Evolutionary conservation across 2,113 vertebrate genomes (phyloP).

Genomic region (Scomber scombrus): DNA sequence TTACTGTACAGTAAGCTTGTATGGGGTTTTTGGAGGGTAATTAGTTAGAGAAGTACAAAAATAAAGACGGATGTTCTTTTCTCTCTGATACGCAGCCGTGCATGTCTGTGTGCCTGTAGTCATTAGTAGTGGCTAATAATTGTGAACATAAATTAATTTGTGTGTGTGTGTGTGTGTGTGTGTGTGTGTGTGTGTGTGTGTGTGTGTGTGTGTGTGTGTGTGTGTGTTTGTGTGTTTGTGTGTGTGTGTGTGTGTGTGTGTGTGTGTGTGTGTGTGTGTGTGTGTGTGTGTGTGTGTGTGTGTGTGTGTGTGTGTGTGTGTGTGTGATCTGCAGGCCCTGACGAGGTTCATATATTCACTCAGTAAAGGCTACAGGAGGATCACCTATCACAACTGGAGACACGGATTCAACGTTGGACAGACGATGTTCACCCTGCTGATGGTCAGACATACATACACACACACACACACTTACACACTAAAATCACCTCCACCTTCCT

Average conservation of each 20-base stretch:
- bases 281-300: neutral
- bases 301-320: neutral
- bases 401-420: slow-evolving; percentile 89
- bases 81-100: too few species aligned
- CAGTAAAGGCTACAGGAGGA: slow-evolving; percentile 87
- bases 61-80: too few species aligned
- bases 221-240: too few species aligned
- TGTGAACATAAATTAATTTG: too few species aligned
- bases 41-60: too few species aligned
- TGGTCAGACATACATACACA: slow-evolving; percentile 63
- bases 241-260: too few species aligned
- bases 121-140: too few species aligned
- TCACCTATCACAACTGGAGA: slow-evolving; percentile 90
- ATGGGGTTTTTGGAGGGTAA: too few species aligned
- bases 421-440: slow-evolving; percentile 89
- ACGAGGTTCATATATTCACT: slow-evolving; percentile 85
- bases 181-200: neutral
- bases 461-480: neutral
- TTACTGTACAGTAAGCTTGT: too few species aligned
- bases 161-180: neutral
- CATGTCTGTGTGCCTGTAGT: too few species aligned
- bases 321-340: slow-evolving; percentile 72
- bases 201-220: neutral
- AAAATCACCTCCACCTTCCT: too few species aligned
- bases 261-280: neutral